Conservation (phyloP, 2,888 invertebrate genomes). For the Gymnosoma rotundatum region DNA sequence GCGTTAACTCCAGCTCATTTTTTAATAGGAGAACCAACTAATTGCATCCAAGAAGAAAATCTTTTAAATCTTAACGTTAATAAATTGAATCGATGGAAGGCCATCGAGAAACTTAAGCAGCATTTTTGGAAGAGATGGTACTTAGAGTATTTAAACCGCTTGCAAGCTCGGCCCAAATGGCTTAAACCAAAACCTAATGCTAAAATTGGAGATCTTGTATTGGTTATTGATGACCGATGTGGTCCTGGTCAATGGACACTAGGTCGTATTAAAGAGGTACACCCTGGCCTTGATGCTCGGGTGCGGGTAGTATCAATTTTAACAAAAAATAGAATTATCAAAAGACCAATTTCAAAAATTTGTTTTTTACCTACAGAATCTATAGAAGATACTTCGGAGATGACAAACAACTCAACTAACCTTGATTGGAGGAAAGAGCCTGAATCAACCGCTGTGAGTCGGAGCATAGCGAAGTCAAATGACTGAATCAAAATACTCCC, state of each 20-base stretch:
- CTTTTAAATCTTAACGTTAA: constrained; percentile 19
- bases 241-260: constrained; percentile 21
- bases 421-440: neutral
- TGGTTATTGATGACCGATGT: constrained; percentile 21
- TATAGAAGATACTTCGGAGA: no score
- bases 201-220: constrained; percentile 33
- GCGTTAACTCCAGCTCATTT: no score
- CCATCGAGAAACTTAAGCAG: no score
- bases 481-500: constrained; percentile 27
- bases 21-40: constrained; percentile 10
- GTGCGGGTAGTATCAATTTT: constrained; percentile 25
- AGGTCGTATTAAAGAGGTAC: constrained; percentile 19
- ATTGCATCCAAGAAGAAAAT: constrained; percentile 46
- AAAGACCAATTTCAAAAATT: constrained; percentile 34
- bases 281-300: no score
- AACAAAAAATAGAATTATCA: constrained; percentile 26
- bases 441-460: no score
- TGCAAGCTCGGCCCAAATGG: constrained; percentile 46
- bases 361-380: constrained; percentile 26
- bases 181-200: constrained; percentile 14
- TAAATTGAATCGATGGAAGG: no score
- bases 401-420: no score
- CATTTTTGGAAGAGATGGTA: no score
- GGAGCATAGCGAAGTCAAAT: constrained; percentile 39
- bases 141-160: no score